Evolutionary conservation across 2,113 vertebrate genomes (phyloP).

Genomic region (Xiphophorus couchianus): DNA sequence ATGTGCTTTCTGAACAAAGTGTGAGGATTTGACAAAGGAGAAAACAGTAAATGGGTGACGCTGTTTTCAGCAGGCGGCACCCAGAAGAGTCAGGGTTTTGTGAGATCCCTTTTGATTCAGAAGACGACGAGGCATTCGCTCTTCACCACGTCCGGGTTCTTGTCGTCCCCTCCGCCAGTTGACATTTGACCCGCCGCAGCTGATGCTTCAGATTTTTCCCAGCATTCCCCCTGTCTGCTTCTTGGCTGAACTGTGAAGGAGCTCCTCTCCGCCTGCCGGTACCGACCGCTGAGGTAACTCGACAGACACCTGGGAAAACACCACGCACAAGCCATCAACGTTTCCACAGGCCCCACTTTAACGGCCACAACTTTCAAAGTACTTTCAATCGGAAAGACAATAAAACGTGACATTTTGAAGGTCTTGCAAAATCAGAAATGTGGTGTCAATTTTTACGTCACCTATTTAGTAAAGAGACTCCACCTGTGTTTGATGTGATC

Average conservation of each 20-base stretch:
- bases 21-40: conserved; percentile 19
- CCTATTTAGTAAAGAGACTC: no score
- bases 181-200: conserved; percentile 58
- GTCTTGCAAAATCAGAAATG: no score
- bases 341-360: neutral
- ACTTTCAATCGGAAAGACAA: no score
- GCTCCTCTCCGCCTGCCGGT: conserved; percentile 79
- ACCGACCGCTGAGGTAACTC: conserved; percentile 70
- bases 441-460: no score
- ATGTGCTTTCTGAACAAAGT: conserved; percentile 29
- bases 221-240: conserved; percentile 9
- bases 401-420: no score
- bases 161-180: conserved; percentile 51
- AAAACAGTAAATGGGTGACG: conserved; percentile 29
- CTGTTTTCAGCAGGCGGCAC: conserved; percentile 25
- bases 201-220: conserved; percentile 43
- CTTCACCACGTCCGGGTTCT: conserved; percentile 66
- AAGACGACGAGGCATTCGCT: conserved; percentile 45
- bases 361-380: no score
- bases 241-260: conserved; percentile 78
- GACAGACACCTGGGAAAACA: conserved; percentile 76
- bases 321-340: conserved; percentile 6
- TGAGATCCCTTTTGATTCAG: conserved; percentile 38
- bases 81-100: conserved; percentile 11
- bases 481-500: no score